A percentile compares a stretch with the other conserved stretches of the same genome.
Conservation (phyloP, 2,113 vertebrate genomes). For the Etia nguti region DNA sequence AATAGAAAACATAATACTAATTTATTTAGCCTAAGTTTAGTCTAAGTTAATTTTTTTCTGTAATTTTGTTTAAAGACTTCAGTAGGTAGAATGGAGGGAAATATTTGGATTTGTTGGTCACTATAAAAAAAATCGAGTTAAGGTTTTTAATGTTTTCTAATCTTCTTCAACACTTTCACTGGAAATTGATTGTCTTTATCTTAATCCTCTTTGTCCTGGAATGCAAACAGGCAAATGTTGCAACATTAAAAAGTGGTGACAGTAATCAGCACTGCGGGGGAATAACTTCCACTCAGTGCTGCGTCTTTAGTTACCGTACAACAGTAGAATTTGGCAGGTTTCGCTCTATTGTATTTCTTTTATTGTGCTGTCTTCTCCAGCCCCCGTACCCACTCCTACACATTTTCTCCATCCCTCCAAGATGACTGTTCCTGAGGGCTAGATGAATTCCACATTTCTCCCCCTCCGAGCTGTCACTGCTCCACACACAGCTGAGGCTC, state of each 20-base stretch:
- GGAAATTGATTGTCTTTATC: neutral
- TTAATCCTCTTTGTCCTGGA: neutral
- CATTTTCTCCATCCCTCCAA: neutral
- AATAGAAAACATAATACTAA: neutral
- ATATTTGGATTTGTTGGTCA: neutral
- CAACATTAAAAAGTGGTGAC: neutral
- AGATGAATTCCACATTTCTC: conserved; percentile 90
- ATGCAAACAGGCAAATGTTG: neutral
- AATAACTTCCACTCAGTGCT: neutral
- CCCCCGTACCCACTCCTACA: conserved; percentile 20
- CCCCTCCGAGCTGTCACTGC: conserved; percentile 83
- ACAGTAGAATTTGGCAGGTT: conserved; percentile 16
- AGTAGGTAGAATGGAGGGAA: neutral
- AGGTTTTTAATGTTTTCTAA: neutral
- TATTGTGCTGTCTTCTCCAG: conserved; percentile 1
- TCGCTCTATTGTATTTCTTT: neutral
- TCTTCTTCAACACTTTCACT: neutral
- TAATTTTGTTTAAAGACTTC: neutral
- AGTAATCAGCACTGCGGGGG: neutral
- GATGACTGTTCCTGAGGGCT: conserved; percentile 78
- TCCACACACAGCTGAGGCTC: conserved; percentile 83
- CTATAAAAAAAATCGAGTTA: neutral
- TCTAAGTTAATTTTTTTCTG: neutral
- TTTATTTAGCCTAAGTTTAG: neutral
- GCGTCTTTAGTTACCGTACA: neutral